Conservation (phyloP, 2,113 vertebrate genomes). For the Gymnarchus niloticus region DNA sequence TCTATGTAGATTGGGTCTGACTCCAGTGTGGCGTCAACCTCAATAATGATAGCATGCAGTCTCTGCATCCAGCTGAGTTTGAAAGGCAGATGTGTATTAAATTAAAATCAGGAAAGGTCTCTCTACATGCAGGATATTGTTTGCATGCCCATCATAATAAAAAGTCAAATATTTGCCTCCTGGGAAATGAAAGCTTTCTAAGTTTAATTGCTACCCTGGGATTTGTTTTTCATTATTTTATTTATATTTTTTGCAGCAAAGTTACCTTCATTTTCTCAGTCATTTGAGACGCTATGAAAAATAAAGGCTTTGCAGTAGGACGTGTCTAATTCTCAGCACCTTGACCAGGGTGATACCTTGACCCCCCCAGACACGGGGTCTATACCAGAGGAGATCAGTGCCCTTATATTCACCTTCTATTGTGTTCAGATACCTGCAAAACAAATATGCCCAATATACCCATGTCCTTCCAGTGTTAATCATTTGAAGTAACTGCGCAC, state of each 20-base stretch:
- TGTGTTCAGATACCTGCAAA: background rate
- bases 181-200: background rate
- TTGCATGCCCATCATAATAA: conserved; percentile 12
- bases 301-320: background rate
- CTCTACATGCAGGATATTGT: background rate
- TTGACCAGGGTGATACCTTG: too few species aligned
- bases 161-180: background rate
- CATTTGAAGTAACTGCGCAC: background rate
- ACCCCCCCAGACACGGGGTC: background rate
- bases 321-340: background rate
- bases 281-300: background rate
- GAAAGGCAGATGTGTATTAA: background rate
- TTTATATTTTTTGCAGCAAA: background rate
- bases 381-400: background rate
- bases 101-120: background rate
- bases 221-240: background rate
- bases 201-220: background rate
- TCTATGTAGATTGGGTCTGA: background rate
- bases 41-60: background rate
- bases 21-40: background rate
- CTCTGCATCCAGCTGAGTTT: background rate
- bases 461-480: background rate
- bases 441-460: background rate
- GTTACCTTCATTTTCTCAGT: background rate
- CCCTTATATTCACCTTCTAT: background rate